Percentiles rank a stretch among this genome's conserved stretches.
These are phyloP conservation scores for Peromyscus leucopus DNA, from an alignment of 2,113 vertebrate genomes.

Conservation along the genomic window DNA sequence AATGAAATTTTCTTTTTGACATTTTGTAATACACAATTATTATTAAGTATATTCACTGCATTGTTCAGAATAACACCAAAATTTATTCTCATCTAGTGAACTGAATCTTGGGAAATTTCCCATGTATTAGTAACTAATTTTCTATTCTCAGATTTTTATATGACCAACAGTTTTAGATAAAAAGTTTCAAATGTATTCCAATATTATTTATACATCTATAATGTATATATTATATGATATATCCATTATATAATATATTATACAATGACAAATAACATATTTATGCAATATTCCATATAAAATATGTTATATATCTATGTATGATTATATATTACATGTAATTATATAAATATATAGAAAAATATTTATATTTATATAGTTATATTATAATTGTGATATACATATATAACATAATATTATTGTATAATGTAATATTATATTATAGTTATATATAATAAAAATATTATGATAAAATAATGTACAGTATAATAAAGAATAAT, in stretches of 20 bases:
- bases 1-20: not conserved
- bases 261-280: not conserved
- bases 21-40: not conserved
- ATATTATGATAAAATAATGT: too few species aligned
- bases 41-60: not conserved
- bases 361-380: not conserved
- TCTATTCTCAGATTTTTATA: not conserved
- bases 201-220: not conserved
- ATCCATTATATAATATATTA: not conserved
- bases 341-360: not conserved
- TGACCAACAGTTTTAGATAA: not conserved
- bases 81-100: not conserved
- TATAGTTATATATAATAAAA: not conserved
- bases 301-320: not conserved
- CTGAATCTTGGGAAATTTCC: not conserved
- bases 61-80: not conserved
- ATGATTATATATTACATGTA: not conserved
- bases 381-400: not conserved
- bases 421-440: not conserved
- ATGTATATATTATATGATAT: not conserved
- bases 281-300: not conserved
- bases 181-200: not conserved
- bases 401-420: not conserved
- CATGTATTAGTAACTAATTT: not conserved
- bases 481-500: not conserved